Percentiles rank a stretch among this genome's conserved stretches.
Evolutionary conservation across 1,140 invertebrate species (phyloP).

Genomic region (Sarcophaga peregrina): DNA sequence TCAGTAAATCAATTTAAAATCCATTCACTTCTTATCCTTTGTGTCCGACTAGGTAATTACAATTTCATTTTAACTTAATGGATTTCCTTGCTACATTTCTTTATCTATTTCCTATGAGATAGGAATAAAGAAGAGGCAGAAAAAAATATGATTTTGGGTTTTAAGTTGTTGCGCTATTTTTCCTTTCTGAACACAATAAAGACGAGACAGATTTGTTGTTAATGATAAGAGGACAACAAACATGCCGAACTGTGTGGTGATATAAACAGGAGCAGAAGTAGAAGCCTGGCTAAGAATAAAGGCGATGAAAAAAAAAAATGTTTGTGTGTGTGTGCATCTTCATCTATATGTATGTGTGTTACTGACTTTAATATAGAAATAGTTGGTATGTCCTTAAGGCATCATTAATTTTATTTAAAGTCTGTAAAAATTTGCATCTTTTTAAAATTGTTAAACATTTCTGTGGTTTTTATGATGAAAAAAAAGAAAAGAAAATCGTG

Average conservation of each 20-base stretch:
- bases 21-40: not conserved
- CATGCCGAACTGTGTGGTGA: not conserved
- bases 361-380: slow-evolving; percentile 31
- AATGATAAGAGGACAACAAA: slow-evolving; percentile 21
- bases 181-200: slow-evolving; percentile 23
- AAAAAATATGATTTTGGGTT: not conserved
- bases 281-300: not conserved
- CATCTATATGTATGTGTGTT: too few species aligned
- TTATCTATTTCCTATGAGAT: too few species aligned
- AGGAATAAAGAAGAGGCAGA: too few species aligned
- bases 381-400: slow-evolving; percentile 43
- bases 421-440: slow-evolving; percentile 43
- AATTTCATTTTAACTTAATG: not conserved
- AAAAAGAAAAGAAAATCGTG: not conserved
- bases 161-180: not conserved
- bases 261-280: not conserved
- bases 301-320: not conserved
- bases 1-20: not conserved
- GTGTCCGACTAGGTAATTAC: not conserved
- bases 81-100: not conserved
- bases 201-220: slow-evolving; percentile 38
- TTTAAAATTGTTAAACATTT: slow-evolving; percentile 17
- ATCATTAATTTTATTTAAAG: slow-evolving; percentile 47
- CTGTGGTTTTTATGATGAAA: slow-evolving; percentile 14
- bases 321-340: not conserved